Percentiles rank a stretch among this genome's conserved stretches.
Conservation (phyloP, 2,888 invertebrate species). For the Caenorhabditis panamensis region DNA sequence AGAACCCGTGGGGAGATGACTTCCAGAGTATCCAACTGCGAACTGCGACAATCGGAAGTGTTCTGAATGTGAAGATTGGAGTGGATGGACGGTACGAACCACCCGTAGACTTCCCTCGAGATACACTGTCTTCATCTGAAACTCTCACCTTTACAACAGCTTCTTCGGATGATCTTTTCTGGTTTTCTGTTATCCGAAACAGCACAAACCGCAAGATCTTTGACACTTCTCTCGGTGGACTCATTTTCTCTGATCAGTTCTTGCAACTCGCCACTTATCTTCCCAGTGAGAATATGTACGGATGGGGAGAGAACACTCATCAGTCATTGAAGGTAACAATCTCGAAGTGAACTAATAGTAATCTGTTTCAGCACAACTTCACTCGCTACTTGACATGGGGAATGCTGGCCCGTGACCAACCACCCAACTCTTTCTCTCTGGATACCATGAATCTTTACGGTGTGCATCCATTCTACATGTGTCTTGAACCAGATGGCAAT, state of each 20-base stretch:
- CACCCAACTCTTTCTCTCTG: slow-evolving; percentile 68
- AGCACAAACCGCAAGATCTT: slow-evolving; percentile 68
- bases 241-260: slow-evolving; percentile 77
- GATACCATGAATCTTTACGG: slow-evolving; percentile 77
- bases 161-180: slow-evolving; percentile 64
- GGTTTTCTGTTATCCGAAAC: slow-evolving; percentile 69
- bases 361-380: slow-evolving; percentile 74
- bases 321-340: slow-evolving; percentile 71
- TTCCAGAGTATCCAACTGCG: slow-evolving; percentile 58
- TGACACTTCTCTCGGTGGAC: slow-evolving; percentile 74
- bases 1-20: slow-evolving; percentile 74
- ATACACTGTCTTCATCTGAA: slow-evolving; percentile 55
- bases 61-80: slow-evolving; percentile 70
- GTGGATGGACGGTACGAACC: slow-evolving; percentile 67
- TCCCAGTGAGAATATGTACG: slow-evolving; percentile 77
- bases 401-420: slow-evolving; percentile 77
- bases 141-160: slow-evolving; percentile 53
- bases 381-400: slow-evolving; percentile 75
- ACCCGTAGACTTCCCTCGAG: slow-evolving; percentile 66
- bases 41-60: slow-evolving; percentile 61
- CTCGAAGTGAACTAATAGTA: background rate
- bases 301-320: slow-evolving; percentile 79
- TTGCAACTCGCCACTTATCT: slow-evolving; percentile 78
- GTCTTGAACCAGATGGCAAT: slow-evolving; percentile 75
- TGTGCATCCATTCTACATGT: slow-evolving; percentile 78